Percentiles rank a stretch among this genome's conserved stretches.
Evolutionary conservation across 2,113 vertebrate species (phyloP).

Genomic region (Myocastor coypus): DNA sequence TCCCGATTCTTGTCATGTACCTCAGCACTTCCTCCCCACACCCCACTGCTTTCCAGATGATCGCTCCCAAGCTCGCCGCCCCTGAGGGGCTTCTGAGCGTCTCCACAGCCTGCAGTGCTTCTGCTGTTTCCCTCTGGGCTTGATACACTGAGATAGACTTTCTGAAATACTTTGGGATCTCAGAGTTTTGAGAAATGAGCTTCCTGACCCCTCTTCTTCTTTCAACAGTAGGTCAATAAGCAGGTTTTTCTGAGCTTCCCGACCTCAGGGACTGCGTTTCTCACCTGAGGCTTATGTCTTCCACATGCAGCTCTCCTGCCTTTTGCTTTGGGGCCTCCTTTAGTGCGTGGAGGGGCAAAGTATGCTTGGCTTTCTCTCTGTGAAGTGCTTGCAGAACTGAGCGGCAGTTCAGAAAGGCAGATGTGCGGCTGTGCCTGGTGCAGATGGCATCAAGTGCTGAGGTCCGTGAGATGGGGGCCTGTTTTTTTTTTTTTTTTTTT

Average conservation of each 20-base stretch:
- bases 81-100: conserved; percentile 41
- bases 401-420: neutral
- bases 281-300: neutral
- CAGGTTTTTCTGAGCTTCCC: conserved; percentile 28
- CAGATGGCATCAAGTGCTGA: neutral
- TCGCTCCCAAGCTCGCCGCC: neutral
- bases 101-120: conserved; percentile 36
- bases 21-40: neutral
- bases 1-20: neutral
- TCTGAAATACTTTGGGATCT: conserved; percentile 40
- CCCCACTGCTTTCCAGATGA: conserved; percentile 36
- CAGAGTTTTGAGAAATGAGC: conserved; percentile 39
- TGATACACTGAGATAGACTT: conserved; percentile 32
- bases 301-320: neutral
- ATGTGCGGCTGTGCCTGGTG: neutral
- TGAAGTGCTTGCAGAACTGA: neutral
- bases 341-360: neutral
- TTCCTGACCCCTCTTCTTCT: neutral
- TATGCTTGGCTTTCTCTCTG: neutral
- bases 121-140: conserved; percentile 50
- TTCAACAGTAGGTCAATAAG: neutral
- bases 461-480: neutral
- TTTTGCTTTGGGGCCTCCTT: neutral
- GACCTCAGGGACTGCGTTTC: neutral
- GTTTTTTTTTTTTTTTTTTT: neutral